These are phyloP conservation scores for Amphimallon solstitiale DNA, from an alignment of 2,888 invertebrate genomes.

Conservation along the genomic window DNA sequence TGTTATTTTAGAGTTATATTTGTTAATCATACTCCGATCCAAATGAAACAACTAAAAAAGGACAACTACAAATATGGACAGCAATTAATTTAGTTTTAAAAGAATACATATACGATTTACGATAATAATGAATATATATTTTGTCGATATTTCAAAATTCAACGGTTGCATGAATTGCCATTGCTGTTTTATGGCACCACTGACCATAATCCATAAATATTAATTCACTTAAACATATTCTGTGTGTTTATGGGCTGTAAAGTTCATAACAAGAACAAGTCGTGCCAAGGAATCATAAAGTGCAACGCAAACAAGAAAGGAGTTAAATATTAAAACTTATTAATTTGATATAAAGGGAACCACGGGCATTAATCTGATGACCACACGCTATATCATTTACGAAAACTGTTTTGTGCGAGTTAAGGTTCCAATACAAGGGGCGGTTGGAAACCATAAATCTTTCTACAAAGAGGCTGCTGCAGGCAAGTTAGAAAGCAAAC, in stretches of 20 bases:
- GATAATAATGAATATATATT: slow-evolving; percentile 36
- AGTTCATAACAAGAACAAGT: slow-evolving; percentile 41
- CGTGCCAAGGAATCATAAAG: slow-evolving; percentile 45
- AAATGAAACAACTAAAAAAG: slow-evolving; percentile 8
- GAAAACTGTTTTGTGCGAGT: slow-evolving; percentile 38
- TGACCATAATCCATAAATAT: slow-evolving; percentile 40
- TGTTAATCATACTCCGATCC: neutral
- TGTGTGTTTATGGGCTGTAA: slow-evolving; percentile 40
- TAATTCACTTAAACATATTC: slow-evolving; percentile 42
- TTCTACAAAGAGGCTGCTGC: slow-evolving; percentile 40
- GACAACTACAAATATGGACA: slow-evolving; percentile 15
- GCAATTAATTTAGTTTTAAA: slow-evolving; percentile 31
- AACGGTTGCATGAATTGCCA: slow-evolving; percentile 37
- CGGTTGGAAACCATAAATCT: slow-evolving; percentile 44
- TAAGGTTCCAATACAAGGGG: slow-evolving; percentile 43
- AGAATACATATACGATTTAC: slow-evolving; percentile 31
- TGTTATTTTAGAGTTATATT: too few species aligned
- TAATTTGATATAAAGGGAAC: slow-evolving; percentile 43
- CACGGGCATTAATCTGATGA: slow-evolving; percentile 45
- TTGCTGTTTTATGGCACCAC: slow-evolving; percentile 37
- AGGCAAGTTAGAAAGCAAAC: slow-evolving; percentile 41
- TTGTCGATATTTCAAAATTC: slow-evolving; percentile 37
- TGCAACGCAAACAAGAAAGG: slow-evolving; percentile 35
- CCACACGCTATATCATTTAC: slow-evolving; percentile 43
- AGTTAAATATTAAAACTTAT: slow-evolving; percentile 44